Evolutionary conservation across 2,888 invertebrate genomes (phyloP).

Genomic region (Syritta pipiens): DNA sequence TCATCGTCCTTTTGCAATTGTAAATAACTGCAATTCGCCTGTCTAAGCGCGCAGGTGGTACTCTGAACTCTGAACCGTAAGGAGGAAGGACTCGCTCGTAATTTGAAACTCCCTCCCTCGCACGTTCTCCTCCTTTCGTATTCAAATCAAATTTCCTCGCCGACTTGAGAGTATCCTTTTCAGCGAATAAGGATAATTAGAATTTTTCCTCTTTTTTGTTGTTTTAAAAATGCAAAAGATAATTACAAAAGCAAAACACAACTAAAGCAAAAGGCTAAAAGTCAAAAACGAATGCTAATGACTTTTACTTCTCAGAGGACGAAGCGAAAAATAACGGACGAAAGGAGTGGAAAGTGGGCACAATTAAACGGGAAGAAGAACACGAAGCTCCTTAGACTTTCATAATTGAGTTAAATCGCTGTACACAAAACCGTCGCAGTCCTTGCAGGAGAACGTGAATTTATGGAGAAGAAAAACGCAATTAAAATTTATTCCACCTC

Average conservation of each 20-base stretch:
- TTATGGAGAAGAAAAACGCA: conserved; percentile 49
- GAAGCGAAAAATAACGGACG: background rate
- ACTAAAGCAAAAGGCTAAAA: conserved; percentile 39
- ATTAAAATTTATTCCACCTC: conserved; percentile 57
- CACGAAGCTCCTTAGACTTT: conserved; percentile 10
- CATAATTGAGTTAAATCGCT: conserved; percentile 35
- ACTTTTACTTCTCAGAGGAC: conserved; percentile 17
- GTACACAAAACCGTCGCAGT: background rate
- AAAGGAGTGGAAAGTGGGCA: background rate
- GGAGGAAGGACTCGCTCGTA: conserved; percentile 5
- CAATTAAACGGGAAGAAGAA: no score
- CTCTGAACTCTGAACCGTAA: background rate
- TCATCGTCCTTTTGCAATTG: conserved; percentile 1
- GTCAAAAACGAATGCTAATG: conserved; percentile 46
- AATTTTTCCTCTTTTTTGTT: no score
- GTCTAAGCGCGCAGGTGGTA: background rate
- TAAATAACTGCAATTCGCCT: background rate
- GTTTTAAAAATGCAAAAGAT: conserved; percentile 1
- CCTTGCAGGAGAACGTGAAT: conserved; percentile 18
- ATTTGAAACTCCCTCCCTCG: conserved; percentile 28
- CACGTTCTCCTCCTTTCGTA: conserved; percentile 40
- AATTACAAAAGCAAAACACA: conserved; percentile 15
- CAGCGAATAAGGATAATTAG: conserved; percentile 13
- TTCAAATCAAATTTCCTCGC: conserved; percentile 37
- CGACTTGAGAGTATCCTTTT: conserved; percentile 14